Conservation (phyloP, 2,113 vertebrate species). For the Arizona elegans region DNA sequence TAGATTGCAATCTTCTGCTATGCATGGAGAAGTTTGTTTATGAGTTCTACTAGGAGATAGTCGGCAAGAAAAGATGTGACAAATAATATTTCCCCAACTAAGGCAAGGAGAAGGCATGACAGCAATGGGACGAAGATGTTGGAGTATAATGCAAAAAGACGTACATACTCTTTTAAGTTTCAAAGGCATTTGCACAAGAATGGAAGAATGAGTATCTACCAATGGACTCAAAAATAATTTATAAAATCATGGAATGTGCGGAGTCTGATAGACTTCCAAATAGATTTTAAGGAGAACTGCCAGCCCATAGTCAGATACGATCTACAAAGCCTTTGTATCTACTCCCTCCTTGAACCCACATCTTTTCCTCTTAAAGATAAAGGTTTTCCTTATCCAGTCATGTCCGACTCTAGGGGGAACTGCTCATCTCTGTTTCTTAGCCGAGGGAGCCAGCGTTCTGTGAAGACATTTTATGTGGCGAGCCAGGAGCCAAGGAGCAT, state of each 20-base stretch:
- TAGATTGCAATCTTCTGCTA: not conserved
- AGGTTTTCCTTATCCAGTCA: not conserved
- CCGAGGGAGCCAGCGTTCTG: not conserved
- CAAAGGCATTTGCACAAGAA: not conserved
- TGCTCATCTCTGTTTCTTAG: not conserved
- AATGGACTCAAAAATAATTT: too few relatives aligned
- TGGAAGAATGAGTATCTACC: too few relatives aligned
- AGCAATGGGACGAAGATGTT: not conserved
- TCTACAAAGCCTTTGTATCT: not conserved
- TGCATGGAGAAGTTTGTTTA: not conserved
- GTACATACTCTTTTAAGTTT: not conserved
- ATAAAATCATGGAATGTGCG: too few relatives aligned
- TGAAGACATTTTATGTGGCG: not conserved
- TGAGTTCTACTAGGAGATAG: not conserved
- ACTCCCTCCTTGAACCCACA: not conserved
- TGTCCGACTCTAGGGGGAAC: not conserved
- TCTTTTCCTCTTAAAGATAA: not conserved
- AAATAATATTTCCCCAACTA: not conserved
- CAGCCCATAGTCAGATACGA: not conserved
- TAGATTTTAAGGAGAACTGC: not conserved
- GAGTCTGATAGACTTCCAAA: not conserved
- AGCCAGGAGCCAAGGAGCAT: too few relatives aligned
- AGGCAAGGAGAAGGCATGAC: not conserved
- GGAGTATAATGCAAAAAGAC: not conserved
- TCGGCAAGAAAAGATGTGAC: not conserved